Evolutionary conservation across 2,888 invertebrate species (phyloP).

Genomic region (Villa cingulata): DNA sequence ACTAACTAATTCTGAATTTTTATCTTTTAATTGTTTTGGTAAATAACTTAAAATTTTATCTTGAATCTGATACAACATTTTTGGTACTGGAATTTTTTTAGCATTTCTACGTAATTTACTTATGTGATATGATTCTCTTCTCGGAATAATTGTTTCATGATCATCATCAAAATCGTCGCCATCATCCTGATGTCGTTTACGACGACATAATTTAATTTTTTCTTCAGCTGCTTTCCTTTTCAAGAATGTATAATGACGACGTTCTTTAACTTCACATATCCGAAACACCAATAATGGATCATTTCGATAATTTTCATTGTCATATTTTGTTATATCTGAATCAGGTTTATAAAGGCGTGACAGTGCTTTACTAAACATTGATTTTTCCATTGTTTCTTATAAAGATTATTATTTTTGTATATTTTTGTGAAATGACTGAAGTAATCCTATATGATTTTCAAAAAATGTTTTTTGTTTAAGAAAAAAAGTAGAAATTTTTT

Average conservation of each 20-base stretch:
- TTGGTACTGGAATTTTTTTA: slow-evolving; percentile 43
- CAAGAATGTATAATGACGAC: slow-evolving; percentile 24
- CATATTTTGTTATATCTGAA: slow-evolving; percentile 29
- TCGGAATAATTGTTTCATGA: slow-evolving; percentile 38
- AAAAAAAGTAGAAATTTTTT: no score
- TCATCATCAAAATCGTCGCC: slow-evolving; percentile 16
- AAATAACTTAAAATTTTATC: slow-evolving; percentile 45
- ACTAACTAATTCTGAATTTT: slow-evolving; percentile 41
- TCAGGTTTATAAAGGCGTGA: slow-evolving; percentile 29
- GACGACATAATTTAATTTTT: slow-evolving; percentile 26
- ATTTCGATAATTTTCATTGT: slow-evolving; percentile 31
- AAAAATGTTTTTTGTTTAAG: no score
- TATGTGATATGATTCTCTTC: slow-evolving; percentile 41
- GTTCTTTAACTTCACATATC: slow-evolving; percentile 28
- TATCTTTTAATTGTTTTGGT: slow-evolving; percentile 40
- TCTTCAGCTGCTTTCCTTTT: slow-evolving; percentile 23
- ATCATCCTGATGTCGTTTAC: slow-evolving; percentile 9
- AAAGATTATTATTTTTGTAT: no score
- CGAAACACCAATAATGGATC: slow-evolving; percentile 32
- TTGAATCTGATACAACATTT: slow-evolving; percentile 49
- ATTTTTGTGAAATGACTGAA: no score
- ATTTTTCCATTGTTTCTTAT: no score
- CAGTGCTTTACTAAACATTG: slow-evolving; percentile 15
- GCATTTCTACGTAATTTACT: slow-evolving; percentile 44
- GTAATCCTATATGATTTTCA: no score